Evolutionary conservation across 2,888 invertebrate genomes (phyloP).

Genomic region (Seladonia tumulorum): DNA sequence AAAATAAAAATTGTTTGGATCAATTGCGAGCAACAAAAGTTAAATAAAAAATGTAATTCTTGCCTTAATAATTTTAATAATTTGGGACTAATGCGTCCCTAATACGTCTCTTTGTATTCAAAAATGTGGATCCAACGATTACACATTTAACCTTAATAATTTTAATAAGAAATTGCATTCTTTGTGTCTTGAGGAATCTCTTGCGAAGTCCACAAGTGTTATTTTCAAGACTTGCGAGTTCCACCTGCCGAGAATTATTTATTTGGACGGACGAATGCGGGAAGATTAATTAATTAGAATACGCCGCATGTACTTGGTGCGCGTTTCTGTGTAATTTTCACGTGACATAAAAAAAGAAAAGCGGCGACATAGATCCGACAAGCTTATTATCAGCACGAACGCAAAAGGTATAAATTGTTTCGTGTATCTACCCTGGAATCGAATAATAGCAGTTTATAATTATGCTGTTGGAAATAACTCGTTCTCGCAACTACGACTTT

Average conservation of each 20-base stretch:
- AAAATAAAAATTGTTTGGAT: no score
- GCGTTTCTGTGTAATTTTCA: constrained; percentile 31
- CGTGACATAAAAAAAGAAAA: constrained; percentile 31
- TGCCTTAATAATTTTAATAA: no score
- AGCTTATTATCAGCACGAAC: constrained; percentile 45
- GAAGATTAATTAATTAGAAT: constrained; percentile 45
- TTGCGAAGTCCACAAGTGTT: background rate
- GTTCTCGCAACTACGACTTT: constrained; percentile 12
- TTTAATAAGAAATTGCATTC: background rate
- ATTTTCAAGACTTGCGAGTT: background rate
- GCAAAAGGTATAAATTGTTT: constrained; percentile 42
- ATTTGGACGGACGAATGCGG: no score
- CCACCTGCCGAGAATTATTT: background rate
- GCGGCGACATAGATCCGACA: constrained; percentile 43
- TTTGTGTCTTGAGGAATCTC: background rate
- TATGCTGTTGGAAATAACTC: constrained; percentile 8
- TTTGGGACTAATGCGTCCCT: no score
- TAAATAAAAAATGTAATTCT: no score
- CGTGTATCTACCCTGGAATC: constrained; percentile 49
- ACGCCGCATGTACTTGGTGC: background rate
- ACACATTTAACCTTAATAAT: no score
- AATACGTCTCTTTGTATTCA: no score
- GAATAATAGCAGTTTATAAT: constrained; percentile 43
- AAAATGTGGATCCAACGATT: no score
- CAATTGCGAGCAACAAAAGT: no score